A percentile compares a stretch with the other conserved stretches of the same genome.
phyloP scores from a whole-genome alignment of 2,113 vertebrate genomes.

The Coptodon bakossiorum region DNA sequence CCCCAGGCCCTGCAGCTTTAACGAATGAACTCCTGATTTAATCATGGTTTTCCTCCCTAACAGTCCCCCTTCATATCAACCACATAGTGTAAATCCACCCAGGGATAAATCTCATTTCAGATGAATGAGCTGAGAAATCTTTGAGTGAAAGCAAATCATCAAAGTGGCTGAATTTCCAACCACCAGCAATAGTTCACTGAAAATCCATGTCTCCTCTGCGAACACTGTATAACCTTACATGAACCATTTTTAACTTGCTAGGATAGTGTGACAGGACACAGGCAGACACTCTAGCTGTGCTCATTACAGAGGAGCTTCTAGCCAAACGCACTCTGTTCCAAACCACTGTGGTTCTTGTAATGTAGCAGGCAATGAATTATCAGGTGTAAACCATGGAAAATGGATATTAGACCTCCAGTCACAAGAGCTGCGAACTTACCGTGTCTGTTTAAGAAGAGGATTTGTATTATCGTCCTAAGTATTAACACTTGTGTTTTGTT shows the following conservation, averaged over 20 bases:
- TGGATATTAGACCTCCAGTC: neutral
- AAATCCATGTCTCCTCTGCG: neutral
- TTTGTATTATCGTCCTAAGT: neutral
- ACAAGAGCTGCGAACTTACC: neutral
- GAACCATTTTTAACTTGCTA: conserved; percentile 8
- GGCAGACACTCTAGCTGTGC: neutral
- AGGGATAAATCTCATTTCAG: neutral
- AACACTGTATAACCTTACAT: conserved; percentile 21
- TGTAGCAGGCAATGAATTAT: neutral
- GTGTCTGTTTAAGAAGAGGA: neutral
- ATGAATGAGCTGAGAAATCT: conserved; percentile 8
- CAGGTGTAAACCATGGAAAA: neutral
- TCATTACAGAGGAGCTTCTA: neutral
- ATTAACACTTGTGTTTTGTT: neutral
- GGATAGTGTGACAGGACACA: conserved; percentile 5
- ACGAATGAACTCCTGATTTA: neutral
- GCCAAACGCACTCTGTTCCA: neutral
- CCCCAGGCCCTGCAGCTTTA: neutral
- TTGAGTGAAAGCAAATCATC: conserved; percentile 8
- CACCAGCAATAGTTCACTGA: neutral
- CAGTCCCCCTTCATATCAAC: neutral
- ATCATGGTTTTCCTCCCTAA: neutral
- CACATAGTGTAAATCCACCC: neutral
- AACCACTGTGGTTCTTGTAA: neutral
- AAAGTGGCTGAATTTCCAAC: neutral